A percentile compares a stretch with the other conserved stretches of the same genome.
Evolutionary conservation across 2,113 vertebrate species (phyloP).

Genomic region (Thunnus maccoyii): DNA sequence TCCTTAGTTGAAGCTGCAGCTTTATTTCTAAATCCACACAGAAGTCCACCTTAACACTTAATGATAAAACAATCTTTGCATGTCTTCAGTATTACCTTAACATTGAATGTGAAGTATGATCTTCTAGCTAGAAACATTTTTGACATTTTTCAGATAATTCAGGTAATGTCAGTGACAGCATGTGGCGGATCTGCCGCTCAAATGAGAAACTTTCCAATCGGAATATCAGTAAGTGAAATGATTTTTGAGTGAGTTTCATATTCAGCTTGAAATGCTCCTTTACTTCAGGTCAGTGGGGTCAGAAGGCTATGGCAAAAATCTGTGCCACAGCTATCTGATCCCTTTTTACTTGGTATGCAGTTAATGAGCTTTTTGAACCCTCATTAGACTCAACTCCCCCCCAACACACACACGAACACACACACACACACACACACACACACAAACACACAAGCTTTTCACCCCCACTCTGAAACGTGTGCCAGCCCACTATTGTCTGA

Average conservation of each 20-base stretch:
- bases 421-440: slow-evolving; percentile 13
- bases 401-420: slow-evolving; percentile 33
- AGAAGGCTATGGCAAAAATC: slow-evolving; percentile 47
- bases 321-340: slow-evolving; percentile 66
- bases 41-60: neutral
- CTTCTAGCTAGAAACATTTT: neutral
- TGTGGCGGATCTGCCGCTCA: neutral
- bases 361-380: slow-evolving; percentile 83
- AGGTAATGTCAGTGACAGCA: neutral
- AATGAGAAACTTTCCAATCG: neutral
- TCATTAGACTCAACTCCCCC: slow-evolving; percentile 69
- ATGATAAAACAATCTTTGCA: neutral
- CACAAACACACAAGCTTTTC: slow-evolving; percentile 38
- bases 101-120: neutral
- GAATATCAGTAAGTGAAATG: neutral
- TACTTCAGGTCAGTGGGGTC: slow-evolving; percentile 48
- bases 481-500: slow-evolving; percentile 74
- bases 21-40: slow-evolving; percentile 16
- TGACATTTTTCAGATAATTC: neutral
- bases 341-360: slow-evolving; percentile 77
- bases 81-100: neutral
- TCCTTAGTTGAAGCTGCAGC: neutral
- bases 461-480: slow-evolving; percentile 63
- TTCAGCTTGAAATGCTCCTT: slow-evolving; percentile 10
- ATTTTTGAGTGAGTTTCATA: neutral